Conservation (phyloP, 2,113 vertebrate species). For the Epinephelus lanceolatus region DNA sequence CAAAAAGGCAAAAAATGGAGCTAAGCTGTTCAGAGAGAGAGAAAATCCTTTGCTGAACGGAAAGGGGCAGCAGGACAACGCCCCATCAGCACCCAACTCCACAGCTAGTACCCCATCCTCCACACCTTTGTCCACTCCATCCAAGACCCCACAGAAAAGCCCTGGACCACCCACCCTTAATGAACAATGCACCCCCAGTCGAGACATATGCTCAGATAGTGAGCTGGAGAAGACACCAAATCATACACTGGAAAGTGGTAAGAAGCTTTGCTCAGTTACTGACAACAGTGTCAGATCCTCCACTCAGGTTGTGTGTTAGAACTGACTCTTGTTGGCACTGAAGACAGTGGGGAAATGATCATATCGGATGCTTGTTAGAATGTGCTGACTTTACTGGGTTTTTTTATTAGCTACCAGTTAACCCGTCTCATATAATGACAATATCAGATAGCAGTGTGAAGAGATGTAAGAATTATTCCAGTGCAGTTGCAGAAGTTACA, state of each 20-base stretch:
- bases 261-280: conserved; percentile 32
- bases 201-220: conserved; percentile 81
- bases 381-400: background rate
- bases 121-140: conserved; percentile 63
- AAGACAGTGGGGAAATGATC: background rate
- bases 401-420: background rate
- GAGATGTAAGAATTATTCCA: background rate
- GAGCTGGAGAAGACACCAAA: conserved; percentile 85
- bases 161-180: conserved; percentile 67
- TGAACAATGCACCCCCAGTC: conserved; percentile 60
- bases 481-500: background rate
- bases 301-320: background rate
- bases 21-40: conserved; percentile 88
- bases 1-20: conserved; percentile 94
- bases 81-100: conserved; percentile 63
- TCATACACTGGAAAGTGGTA: conserved; percentile 87
- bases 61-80: conserved; percentile 77
- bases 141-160: conserved; percentile 73
- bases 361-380: background rate
- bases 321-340: background rate
- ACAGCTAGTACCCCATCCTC: conserved; percentile 66
- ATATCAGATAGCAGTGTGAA: background rate
- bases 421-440: background rate
- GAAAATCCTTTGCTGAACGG: conserved; percentile 88
- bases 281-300: background rate